Conservation (phyloP, 1,140 invertebrate genomes). For the Eumeta japonica region DNA sequence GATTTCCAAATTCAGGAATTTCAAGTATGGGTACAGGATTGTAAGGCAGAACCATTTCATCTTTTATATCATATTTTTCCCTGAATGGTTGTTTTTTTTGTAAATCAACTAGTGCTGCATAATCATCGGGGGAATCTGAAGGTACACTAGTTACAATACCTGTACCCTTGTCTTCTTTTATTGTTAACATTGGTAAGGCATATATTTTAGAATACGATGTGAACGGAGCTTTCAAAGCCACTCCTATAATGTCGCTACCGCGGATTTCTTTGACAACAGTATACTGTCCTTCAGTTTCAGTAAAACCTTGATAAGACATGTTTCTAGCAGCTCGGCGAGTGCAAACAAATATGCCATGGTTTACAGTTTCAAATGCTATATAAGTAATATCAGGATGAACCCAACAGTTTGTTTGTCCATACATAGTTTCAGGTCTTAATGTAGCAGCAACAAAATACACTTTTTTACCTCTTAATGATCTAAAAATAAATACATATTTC, state of each 20-base stretch:
- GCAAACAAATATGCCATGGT: conserved; percentile 83
- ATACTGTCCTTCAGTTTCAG: conserved; percentile 76
- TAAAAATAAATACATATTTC: conserved; percentile 29
- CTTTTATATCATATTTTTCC: conserved; percentile 89
- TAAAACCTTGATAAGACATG: conserved; percentile 95
- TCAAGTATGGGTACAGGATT: conserved; percentile 86
- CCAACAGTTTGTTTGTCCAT: conserved; percentile 99
- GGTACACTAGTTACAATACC: conserved; percentile 98
- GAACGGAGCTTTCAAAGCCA: conserved; percentile 79
- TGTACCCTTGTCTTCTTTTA: conserved; percentile 97
- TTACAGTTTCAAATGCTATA: conserved; percentile 75
- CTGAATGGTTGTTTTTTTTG: conserved; percentile 93
- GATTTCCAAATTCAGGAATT: conserved; percentile 84
- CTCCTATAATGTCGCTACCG: conserved; percentile 79
- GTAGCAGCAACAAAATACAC: conserved; percentile 96
- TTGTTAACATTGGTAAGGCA: conserved; percentile 95
- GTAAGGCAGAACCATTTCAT: conserved; percentile 82
- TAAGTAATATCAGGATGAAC: conserved; percentile 93
- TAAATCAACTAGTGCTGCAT: conserved; percentile 90
- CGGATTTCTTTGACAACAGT: conserved; percentile 68
- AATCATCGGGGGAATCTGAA: conserved; percentile 98
- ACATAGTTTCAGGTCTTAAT: conserved; percentile 98
- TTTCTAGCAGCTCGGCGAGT: conserved; percentile 87
- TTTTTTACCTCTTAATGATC: conserved; percentile 57
- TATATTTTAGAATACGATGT: conserved; percentile 83